Conservation (phyloP, 1,140 invertebrate species). For the Drosophila ogumai region DNA sequence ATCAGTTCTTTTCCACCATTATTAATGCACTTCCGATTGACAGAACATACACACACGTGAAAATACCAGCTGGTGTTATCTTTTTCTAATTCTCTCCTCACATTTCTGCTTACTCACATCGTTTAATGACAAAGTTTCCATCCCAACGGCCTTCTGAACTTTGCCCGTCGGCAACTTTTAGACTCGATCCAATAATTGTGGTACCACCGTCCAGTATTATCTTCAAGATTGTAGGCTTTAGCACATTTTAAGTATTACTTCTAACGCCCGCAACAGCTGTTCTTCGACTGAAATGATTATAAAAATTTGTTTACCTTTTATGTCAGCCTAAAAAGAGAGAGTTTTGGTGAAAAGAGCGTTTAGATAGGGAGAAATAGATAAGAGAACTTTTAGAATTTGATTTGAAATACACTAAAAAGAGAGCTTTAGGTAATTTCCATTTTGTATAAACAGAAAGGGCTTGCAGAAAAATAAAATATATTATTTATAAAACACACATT, state of each 20-base stretch:
- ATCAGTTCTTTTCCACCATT: background rate
- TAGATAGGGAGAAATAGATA: background rate
- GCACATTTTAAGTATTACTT: background rate
- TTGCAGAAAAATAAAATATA: background rate
- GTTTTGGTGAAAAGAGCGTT: background rate
- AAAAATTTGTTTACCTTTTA: background rate
- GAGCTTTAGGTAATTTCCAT: background rate
- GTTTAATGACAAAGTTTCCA: constrained; percentile 57
- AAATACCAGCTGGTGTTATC: background rate
- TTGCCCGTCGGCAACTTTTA: constrained; percentile 19
- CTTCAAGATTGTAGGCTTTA: background rate
- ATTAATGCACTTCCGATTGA: background rate
- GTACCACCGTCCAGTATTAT: constrained; percentile 6
- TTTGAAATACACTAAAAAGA: background rate
- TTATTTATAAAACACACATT: background rate
- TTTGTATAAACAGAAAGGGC: background rate
- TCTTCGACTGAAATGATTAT: background rate
- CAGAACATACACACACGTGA: background rate
- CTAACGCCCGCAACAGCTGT: background rate
- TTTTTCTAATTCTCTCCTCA: background rate
- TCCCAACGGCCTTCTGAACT: constrained; percentile 17
- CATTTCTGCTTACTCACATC: constrained; percentile 50
- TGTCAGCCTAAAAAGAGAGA: background rate
- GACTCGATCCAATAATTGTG: constrained; percentile 7
- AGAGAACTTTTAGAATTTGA: background rate